phyloP scores from a whole-genome alignment of 2,888 invertebrate species.

The Eulithis prunata region DNA sequence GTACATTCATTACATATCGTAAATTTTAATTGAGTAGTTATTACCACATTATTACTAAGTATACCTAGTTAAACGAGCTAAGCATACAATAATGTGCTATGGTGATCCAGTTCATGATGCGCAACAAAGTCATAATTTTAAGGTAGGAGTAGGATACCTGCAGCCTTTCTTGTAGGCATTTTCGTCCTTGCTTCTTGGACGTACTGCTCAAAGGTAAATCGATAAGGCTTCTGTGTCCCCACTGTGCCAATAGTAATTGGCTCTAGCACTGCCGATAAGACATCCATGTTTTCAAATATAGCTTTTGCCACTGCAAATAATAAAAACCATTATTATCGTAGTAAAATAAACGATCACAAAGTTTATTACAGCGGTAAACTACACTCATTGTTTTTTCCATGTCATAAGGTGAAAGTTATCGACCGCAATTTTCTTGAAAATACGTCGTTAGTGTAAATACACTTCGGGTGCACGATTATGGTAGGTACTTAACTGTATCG shows the following conservation, averaged over 20 bases:
- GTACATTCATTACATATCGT: too few species aligned
- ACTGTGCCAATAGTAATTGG: constrained; percentile 75
- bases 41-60: too few species aligned
- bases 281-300: constrained; percentile 73
- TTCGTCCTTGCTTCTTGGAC: constrained; percentile 76
- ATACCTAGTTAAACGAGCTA: too few species aligned
- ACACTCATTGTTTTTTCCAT: constrained; percentile 13
- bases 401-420: constrained; percentile 34
- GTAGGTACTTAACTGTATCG: constrained; percentile 23
- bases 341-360: not conserved
- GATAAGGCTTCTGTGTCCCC: constrained; percentile 78
- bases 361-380: constrained; percentile 1
- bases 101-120: not conserved
- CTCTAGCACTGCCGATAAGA: constrained; percentile 68
- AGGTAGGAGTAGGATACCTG: constrained; percentile 53
- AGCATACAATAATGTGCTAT: not conserved
- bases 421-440: constrained; percentile 31
- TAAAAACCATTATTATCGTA: not conserved
- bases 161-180: constrained; percentile 75
- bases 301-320: constrained; percentile 67
- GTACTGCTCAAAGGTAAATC: constrained; percentile 76
- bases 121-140: not conserved
- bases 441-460: constrained; percentile 34
- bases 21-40: too few species aligned
- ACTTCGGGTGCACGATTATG: constrained; percentile 31